Evolutionary conservation across 2,888 invertebrate species (phyloP), one percentile per base, ranked within the genome.

Genomic region (Microplitis manilae): DNA sequence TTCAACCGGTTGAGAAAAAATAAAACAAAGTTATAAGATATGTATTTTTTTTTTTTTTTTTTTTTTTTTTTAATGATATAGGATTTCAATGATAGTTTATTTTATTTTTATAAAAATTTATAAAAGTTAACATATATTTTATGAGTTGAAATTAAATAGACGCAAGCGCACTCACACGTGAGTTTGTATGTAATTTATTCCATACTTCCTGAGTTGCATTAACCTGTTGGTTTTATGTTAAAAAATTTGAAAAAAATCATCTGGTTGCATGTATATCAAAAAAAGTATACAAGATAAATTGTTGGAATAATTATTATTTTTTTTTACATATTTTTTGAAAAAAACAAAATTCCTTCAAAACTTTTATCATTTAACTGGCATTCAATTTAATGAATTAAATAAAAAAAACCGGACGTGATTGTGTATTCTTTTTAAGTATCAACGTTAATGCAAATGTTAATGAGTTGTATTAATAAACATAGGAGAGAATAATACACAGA

Each of bases 371-470:
- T 50, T 50, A 50, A 5, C 50, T 50, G 9, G 0, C 30, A 30
- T 30, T 30, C 2, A 30, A 30, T 30, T 30, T 30, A 30, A 30
- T 30, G 30, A 30, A 30, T 30, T 30, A 4, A 30, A 30, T 30
- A 30, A 30, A 30, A 0, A 50, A 65, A 65, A 65, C 65, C 65
- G 65, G 65, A 65, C 65, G 65, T 65, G 38, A 65, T 65, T 65
- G 65, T 17, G 38, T 13, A 30, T 65, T 65, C 65, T 65, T 65
- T 30, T 65, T 65, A 38, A 65, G 38, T 30, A 9, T 38, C 13
- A 65, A 13, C 62, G 20, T 30, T 38, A 65, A 65, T 65, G 65
- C 38, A 6, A 38, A 65, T 65, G 13, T 65, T 9, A 65, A 38
- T 38, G 65, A 65, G 65, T 65, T 30, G 65, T 13, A 65, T 30